phyloP scores from a whole-genome alignment of 2,797 vertebrate species.

The Danio jaintianensis region DNA sequence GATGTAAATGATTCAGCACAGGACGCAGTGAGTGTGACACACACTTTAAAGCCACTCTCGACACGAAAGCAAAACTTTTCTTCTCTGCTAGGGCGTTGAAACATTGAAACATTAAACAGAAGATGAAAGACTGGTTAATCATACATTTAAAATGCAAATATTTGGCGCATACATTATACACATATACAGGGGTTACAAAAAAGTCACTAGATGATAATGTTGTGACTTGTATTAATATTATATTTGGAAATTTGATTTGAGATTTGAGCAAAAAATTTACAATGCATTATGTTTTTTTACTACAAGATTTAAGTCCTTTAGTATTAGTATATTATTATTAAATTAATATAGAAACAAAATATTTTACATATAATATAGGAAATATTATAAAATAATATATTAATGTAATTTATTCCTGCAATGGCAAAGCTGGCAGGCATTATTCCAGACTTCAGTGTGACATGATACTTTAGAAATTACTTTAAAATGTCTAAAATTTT shows the following conservation, averaged over 20 bases:
- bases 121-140: not conserved
- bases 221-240: not conserved
- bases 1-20: constrained; percentile 42
- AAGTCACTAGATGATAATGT: not conserved
- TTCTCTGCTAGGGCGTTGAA: not conserved
- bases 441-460: not conserved
- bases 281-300: too few species aligned
- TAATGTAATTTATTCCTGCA: not conserved
- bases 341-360: too few species aligned
- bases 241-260: too few species aligned
- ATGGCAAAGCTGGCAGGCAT: not conserved
- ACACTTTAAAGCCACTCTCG: not conserved
- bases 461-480: not conserved
- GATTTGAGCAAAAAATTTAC: not conserved
- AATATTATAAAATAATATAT: not conserved
- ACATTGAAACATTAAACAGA: not conserved
- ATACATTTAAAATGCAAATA: constrained; percentile 24
- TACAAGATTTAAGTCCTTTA: too few species aligned
- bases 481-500: not conserved
- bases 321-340: too few species aligned
- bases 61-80: constrained; percentile 9
- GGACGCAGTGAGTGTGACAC: constrained; percentile 30
- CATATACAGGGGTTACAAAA: not conserved
- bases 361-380: too few species aligned
- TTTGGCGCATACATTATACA: not conserved